Percentiles rank a stretch among this genome's conserved stretches.
phyloP scores from a whole-genome alignment of 2,797 vertebrate species.

The Chaetodon trifasciatus region DNA sequence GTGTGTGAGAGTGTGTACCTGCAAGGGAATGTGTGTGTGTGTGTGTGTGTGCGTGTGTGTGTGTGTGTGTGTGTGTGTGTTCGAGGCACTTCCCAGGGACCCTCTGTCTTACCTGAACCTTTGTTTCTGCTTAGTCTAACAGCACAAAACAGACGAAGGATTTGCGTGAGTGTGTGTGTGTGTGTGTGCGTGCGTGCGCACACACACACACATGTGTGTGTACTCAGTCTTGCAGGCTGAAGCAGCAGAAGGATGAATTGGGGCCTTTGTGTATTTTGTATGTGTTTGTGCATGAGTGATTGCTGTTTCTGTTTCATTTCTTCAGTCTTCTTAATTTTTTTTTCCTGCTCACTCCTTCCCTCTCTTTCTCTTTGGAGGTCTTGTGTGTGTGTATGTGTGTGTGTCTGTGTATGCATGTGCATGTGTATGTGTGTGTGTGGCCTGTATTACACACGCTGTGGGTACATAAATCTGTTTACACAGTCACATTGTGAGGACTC shows the following conservation, averaged over 20 bases:
- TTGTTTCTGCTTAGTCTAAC: constrained; percentile 85
- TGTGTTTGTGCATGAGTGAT: constrained; percentile 82
- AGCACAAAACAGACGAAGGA: constrained; percentile 79
- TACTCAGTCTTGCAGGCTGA: constrained; percentile 55
- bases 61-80: constrained; percentile 50
- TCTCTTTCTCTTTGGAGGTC: constrained; percentile 29
- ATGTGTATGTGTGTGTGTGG: neutral
- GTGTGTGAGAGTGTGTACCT: constrained; percentile 53
- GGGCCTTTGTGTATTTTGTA: constrained; percentile 79
- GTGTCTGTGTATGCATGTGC: neutral
- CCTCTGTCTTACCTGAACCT: constrained; percentile 83
- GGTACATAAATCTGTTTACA: no score
- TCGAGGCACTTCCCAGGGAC: constrained; percentile 74
- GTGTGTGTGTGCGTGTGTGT: constrained; percentile 37
- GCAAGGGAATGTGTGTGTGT: constrained; percentile 29
- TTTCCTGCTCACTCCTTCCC: constrained; percentile 13
- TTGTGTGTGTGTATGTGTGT: constrained; percentile 1
- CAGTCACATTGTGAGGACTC: no score
- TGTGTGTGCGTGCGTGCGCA: constrained; percentile 49
- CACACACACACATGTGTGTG: constrained; percentile 43
- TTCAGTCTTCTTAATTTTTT: constrained; percentile 26
- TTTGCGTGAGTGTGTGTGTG: constrained; percentile 42
- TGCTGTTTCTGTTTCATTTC: constrained; percentile 47
- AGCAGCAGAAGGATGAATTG: constrained; percentile 68
- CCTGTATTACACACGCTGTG: no score